These are phyloP conservation scores for Scrobipalpa costella DNA, from an alignment of 2,888 invertebrate genomes.

Conservation along the genomic window DNA sequence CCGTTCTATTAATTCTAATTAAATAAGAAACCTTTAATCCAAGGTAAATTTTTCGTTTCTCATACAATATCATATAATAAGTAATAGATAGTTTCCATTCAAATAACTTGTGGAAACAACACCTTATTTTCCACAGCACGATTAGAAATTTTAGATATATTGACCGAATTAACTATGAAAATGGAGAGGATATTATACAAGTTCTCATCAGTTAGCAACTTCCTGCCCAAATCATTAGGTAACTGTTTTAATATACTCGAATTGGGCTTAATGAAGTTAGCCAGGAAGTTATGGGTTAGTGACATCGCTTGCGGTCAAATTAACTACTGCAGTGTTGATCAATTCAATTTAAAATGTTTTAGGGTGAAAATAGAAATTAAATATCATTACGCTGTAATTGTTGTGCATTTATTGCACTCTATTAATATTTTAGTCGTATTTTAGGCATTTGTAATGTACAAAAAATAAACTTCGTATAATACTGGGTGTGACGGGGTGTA, in stretches of 20 bases:
- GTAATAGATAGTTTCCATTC: no score
- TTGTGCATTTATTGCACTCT: no score
- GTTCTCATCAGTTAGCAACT: constrained; percentile 13
- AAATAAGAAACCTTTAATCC: no score
- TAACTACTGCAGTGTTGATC: background rate
- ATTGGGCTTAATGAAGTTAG: constrained; percentile 26
- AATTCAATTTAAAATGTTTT: background rate
- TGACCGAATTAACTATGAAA: constrained; percentile 13
- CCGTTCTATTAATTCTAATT: no score
- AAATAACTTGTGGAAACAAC: background rate
- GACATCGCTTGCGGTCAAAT: constrained; percentile 18
- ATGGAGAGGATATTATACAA: constrained; percentile 23
- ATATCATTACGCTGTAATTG: no score
- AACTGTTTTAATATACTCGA: constrained; percentile 26
- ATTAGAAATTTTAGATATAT: constrained; percentile 4
- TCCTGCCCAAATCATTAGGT: constrained; percentile 23
- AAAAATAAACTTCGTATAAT: no score
- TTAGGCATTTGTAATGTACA: no score
- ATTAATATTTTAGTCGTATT: no score
- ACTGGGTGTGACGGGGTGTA: no score
- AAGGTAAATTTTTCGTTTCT: no score
- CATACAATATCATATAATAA: no score
- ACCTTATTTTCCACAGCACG: background rate
- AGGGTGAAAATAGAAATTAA: no score
- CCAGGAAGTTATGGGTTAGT: constrained; percentile 22